Base-by-base conservation (phyloP, 2,113 vertebrate species). In the Neoarius graeffei region DNA sequence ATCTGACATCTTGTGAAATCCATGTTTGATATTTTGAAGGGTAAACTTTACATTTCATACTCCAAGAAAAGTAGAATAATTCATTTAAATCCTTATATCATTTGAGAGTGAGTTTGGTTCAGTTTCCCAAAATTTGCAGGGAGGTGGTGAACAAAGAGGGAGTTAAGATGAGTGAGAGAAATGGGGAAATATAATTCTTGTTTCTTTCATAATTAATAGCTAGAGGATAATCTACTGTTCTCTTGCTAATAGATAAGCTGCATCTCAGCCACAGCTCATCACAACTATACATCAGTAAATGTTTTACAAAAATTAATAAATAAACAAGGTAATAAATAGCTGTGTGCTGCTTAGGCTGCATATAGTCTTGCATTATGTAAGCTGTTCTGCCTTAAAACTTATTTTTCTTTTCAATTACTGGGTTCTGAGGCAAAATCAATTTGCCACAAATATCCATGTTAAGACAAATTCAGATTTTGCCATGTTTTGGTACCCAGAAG, bases 171-270 rank as follows among this genome's bases (percentile, higher is more conserved):
- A 67, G 14, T 62, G 54, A 59, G 67, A 81, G 48, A 82, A 81
- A 80, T 42, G 48, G 27, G 71, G 35, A 11, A 48, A 82, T 76
- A 66, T 23, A 73, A 50, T 27, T 81, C 86, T 67, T 90, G 89
- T 84, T 93, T 90, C 83, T 81, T 86, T 84, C 83, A 89, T 93
- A 94, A 94, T 91, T 93, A 91, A 91, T 91, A 92, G 71, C 85
- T 82, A 84, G 90, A 90, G 88, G 86, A 92, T 94, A 90, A 90
- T 66, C 27, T n/a, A 59, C 30, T 30, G 81, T 89, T 89, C 91
- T 91, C n/a, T 85, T 88, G 90, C 85, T 67, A 27, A 71, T 84
- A 88, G 85, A 87, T 17, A 52, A 92, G 89, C 90, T 85, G 85
- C n/a, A 59, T 4, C 42, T 60, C 81, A 88, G 86, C 88, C 88